A percentile compares a stretch with the other conserved stretches of the same genome.
Evolutionary conservation across 92 coral and sea anemone species (phyloP).

Genomic region (Palythoa grandis): DNA sequence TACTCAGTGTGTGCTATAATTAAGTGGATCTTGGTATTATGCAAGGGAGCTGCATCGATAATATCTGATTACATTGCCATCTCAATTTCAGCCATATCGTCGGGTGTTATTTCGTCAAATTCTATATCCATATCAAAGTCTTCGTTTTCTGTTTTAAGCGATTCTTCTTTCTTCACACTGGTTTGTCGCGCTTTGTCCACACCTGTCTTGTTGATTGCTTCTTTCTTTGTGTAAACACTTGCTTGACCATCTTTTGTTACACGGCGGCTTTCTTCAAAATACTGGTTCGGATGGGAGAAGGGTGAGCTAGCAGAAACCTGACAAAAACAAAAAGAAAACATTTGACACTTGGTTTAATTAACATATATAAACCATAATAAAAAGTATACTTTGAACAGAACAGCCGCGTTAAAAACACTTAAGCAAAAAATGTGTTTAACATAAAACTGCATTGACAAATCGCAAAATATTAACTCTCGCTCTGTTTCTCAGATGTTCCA

Average conservation of each 20-base stretch:
- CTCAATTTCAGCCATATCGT: slow-evolving; percentile 40
- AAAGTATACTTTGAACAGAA: too few relatives aligned
- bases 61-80: background rate
- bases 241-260: slow-evolving; percentile 32
- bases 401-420: too few relatives aligned
- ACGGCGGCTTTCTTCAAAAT: slow-evolving; percentile 89
- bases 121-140: slow-evolving; percentile 53
- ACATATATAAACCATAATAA: too few relatives aligned
- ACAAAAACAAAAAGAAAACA: background rate
- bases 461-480: too few relatives aligned
- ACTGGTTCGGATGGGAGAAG: slow-evolving; percentile 93
- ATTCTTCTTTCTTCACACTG: slow-evolving; percentile 27
- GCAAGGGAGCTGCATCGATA: background rate
- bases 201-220: slow-evolving; percentile 47
- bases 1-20: background rate
- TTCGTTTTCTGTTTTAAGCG: slow-evolving; percentile 7
- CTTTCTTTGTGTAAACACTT: slow-evolving; percentile 18
- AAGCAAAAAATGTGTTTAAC: too few relatives aligned
- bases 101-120: slow-evolving; percentile 28
- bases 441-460: too few relatives aligned
- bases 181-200: slow-evolving; percentile 14
- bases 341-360: too few relatives aligned
- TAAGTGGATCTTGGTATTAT: background rate
- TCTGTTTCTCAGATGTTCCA: too few relatives aligned
- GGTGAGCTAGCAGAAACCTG: slow-evolving; percentile 71